These are phyloP conservation scores for Elymnias hypermnestra DNA, from an alignment of 1,140 invertebrate genomes.

Conservation along the genomic window DNA sequence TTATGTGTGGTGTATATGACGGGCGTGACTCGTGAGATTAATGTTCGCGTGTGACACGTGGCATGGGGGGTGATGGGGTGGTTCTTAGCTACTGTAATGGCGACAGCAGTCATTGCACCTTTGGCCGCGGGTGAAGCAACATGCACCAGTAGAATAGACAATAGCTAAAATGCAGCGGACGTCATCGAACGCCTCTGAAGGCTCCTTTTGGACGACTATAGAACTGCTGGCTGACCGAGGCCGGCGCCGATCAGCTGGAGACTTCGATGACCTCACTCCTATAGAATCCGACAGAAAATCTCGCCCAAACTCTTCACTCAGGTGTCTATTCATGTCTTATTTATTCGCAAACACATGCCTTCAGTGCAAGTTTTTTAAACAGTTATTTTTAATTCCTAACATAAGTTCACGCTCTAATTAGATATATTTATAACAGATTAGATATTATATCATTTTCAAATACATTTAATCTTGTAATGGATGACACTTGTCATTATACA, in stretches of 20 bases:
- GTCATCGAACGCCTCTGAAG: conserved; percentile 56
- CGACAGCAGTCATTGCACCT: conserved; percentile 68
- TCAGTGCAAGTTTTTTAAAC: too few species aligned
- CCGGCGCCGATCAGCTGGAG: conserved; percentile 45
- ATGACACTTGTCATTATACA: too few species aligned
- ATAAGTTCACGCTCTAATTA: too few species aligned
- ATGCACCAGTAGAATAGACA: conserved; percentile 34
- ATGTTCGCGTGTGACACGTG: conserved; percentile 65
- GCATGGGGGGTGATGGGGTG: conserved; percentile 35
- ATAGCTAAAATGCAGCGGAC: conserved; percentile 52
- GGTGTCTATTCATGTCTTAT: conserved; percentile 30
- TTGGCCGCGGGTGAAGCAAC: conserved; percentile 41
- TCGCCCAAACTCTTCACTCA: conserved; percentile 44
- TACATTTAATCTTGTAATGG: too few species aligned
- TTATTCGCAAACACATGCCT: background rate
- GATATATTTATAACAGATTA: too few species aligned
- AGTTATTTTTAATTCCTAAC: too few species aligned
- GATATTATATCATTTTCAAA: too few species aligned
- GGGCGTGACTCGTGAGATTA: conserved; percentile 57
- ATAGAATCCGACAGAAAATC: conserved; percentile 24
- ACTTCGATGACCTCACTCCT: conserved; percentile 38
- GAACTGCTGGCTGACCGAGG: conserved; percentile 67
- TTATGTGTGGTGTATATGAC: conserved; percentile 30
- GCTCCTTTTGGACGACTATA: conserved; percentile 73
- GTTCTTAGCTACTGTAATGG: conserved; percentile 40